These are phyloP conservation scores for Linyphia triangularis DNA, from an alignment of 2,888 invertebrate genomes.

Conservation along the genomic window DNA sequence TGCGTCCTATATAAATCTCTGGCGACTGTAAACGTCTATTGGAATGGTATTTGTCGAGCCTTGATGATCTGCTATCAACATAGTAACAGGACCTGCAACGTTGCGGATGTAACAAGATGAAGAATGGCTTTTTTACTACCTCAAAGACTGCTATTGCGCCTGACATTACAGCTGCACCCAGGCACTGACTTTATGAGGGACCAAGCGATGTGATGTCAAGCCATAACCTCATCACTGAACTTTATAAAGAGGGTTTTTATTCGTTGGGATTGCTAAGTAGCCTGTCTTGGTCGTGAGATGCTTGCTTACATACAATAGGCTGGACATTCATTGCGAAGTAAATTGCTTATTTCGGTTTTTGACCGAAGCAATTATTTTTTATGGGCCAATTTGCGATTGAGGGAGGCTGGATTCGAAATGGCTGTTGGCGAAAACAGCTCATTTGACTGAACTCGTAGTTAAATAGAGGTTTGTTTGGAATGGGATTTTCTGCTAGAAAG, in stretches of 20 bases:
- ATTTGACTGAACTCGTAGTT: background rate
- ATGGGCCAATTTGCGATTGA: background rate
- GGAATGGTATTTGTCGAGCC: slow-evolving; percentile 49
- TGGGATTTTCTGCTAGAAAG: no score
- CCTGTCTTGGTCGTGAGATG: background rate
- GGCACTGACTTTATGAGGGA: slow-evolving; percentile 51
- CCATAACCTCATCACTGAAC: slow-evolving; percentile 6
- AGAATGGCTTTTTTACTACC: slow-evolving; percentile 67
- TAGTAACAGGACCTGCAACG: slow-evolving; percentile 35
- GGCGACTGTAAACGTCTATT: slow-evolving; percentile 51
- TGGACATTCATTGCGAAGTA: background rate
- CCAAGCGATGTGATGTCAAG: slow-evolving; percentile 39
- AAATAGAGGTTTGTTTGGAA: background rate
- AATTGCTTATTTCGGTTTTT: background rate
- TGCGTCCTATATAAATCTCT: slow-evolving; percentile 44
- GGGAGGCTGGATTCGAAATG: background rate
- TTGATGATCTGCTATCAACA: slow-evolving; percentile 55
- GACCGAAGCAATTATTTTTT: background rate
- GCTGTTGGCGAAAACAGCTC: background rate
- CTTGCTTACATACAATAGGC: background rate
- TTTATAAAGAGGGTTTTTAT: background rate
- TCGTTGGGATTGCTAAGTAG: background rate
- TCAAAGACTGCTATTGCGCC: slow-evolving; percentile 51
- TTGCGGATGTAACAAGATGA: slow-evolving; percentile 69
- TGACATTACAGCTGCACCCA: slow-evolving; percentile 65